A percentile compares a stretch with the other conserved stretches of the same genome.
phyloP scores from a whole-genome alignment of 2,797 vertebrate species.

The Microctenopoma lineatum region DNA sequence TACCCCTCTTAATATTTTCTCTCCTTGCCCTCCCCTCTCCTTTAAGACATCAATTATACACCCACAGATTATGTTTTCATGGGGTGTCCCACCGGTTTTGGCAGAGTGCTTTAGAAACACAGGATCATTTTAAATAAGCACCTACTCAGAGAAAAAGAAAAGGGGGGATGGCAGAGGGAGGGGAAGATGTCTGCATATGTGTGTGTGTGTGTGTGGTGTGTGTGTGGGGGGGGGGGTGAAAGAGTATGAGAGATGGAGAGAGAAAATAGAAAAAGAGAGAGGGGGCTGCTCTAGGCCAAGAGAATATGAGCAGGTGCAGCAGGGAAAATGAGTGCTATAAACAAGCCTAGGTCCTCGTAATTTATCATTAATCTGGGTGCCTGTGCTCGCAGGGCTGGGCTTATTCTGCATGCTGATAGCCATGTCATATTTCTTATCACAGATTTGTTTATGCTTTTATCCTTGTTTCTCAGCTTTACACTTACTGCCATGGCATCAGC shows the following conservation, averaged over 20 bases:
- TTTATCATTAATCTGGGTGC: slow-evolving; percentile 88
- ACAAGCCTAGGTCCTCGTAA: slow-evolving; percentile 85
- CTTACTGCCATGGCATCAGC: slow-evolving; percentile 76
- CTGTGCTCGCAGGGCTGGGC: slow-evolving; percentile 77
- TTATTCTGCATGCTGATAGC: slow-evolving; percentile 88
- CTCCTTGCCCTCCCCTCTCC: slow-evolving; percentile 56
- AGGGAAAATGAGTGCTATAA: slow-evolving; percentile 85
- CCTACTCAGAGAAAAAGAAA: slow-evolving; percentile 71
- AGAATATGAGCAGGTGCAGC: slow-evolving; percentile 87
- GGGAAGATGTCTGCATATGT: too few relatives aligned
- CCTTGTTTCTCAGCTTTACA: slow-evolving; percentile 81
- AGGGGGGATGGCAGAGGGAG: neutral
- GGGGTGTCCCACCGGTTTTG: slow-evolving; percentile 76
- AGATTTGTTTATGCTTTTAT: slow-evolving; percentile 88
- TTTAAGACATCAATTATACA: slow-evolving; percentile 79
- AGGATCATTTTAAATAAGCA: slow-evolving; percentile 79
- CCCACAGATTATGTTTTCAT: slow-evolving; percentile 76
- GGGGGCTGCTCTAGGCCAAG: slow-evolving; percentile 82
- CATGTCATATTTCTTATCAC: slow-evolving; percentile 87
- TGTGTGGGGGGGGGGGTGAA: slow-evolving; percentile 33
- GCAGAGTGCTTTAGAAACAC: slow-evolving; percentile 75
- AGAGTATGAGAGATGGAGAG: slow-evolving; percentile 71
- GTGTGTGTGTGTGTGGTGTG: too few relatives aligned
- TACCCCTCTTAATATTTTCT: slow-evolving; percentile 49
- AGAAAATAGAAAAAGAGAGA: slow-evolving; percentile 73